Percentiles rank a stretch among this genome's conserved stretches.
These are phyloP conservation scores for Metacarcinus magister DNA, from an alignment of 2,888 invertebrate species.

Conservation along the genomic window DNA sequence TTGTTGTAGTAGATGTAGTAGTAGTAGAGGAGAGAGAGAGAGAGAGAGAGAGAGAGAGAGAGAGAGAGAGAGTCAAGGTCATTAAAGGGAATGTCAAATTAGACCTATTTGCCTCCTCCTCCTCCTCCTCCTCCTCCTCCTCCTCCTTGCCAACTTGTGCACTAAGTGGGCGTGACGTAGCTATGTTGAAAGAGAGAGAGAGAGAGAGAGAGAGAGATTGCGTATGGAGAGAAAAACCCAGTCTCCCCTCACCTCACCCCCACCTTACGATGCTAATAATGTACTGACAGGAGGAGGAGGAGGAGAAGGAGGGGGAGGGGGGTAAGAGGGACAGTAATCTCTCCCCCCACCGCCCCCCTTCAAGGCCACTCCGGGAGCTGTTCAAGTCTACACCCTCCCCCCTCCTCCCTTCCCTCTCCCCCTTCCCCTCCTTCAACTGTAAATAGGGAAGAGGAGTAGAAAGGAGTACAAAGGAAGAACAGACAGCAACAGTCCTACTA, in stretches of 20 bases:
- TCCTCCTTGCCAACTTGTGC: too few species aligned
- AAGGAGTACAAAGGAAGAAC: neutral
- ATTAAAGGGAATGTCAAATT: too few species aligned
- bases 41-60: slow-evolving; percentile 12
- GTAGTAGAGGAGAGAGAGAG: slow-evolving; percentile 1
- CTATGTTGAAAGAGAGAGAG: neutral
- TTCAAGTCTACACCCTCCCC: neutral
- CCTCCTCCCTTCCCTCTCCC: neutral
- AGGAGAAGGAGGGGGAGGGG: slow-evolving; percentile 22
- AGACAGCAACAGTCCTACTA: too few species aligned
- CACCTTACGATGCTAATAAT: neutral
- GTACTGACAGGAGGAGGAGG: neutral
- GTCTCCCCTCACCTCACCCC: neutral
- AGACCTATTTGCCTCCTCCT: too few species aligned
- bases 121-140: too few species aligned
- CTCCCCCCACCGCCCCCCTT: too few species aligned
- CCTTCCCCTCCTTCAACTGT: neutral
- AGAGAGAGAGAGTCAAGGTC: neutral
- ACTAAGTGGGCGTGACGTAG: neutral
- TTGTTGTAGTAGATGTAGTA: neutral
- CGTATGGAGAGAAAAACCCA: neutral
- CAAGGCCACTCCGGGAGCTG: neutral
- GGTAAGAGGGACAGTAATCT: too few species aligned
- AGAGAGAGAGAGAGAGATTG: slow-evolving; percentile 15
- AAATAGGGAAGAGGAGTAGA: neutral